A percentile compares a stretch with the other conserved stretches of the same genome.
phyloP scores from a whole-genome alignment of 2,888 invertebrate genomes.

The Choristoneura rosaceana region DNA sequence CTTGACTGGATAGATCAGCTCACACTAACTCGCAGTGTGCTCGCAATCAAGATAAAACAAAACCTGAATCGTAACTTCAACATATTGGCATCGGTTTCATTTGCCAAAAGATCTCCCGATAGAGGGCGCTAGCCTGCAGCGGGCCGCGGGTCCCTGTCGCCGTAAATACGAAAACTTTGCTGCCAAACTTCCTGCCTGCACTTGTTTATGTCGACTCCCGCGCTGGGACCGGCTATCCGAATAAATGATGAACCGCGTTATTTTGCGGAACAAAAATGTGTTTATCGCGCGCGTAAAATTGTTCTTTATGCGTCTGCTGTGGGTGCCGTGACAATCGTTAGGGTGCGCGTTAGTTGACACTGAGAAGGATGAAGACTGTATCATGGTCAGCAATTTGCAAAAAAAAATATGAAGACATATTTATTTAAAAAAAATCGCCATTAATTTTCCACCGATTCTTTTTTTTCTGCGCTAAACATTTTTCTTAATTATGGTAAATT shows the following conservation, averaged over 20 bases:
- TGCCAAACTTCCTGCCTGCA: conserved; percentile 43
- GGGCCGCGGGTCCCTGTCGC: conserved; percentile 30
- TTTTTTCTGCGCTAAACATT: too few relatives aligned
- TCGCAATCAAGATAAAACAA: neutral
- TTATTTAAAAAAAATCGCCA: too few relatives aligned
- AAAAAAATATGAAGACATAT: too few relatives aligned
- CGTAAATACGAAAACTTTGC: conserved; percentile 42
- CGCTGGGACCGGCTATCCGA: conserved; percentile 41
- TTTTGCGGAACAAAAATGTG: conserved; percentile 37
- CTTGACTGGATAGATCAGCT: neutral
- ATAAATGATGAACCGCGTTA: conserved; percentile 41
- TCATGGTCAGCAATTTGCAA: too few relatives aligned
- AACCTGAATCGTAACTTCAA: conserved; percentile 16
- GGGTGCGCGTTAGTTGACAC: neutral
- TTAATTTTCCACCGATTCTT: too few relatives aligned
- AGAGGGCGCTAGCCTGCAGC: conserved; percentile 34
- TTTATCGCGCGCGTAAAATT: conserved; percentile 12
- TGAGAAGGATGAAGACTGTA: neutral
- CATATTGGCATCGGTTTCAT: conserved; percentile 25
- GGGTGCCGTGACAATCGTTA: neutral
- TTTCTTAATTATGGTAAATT: too few relatives aligned
- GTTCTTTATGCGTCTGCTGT: conserved; percentile 8
- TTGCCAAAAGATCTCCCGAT: conserved; percentile 36
- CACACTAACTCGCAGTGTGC: neutral
- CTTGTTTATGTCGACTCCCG: conserved; percentile 39